phyloP scores from a whole-genome alignment of 2,797 vertebrate genomes.

The Crocodylus rhombifer region DNA sequence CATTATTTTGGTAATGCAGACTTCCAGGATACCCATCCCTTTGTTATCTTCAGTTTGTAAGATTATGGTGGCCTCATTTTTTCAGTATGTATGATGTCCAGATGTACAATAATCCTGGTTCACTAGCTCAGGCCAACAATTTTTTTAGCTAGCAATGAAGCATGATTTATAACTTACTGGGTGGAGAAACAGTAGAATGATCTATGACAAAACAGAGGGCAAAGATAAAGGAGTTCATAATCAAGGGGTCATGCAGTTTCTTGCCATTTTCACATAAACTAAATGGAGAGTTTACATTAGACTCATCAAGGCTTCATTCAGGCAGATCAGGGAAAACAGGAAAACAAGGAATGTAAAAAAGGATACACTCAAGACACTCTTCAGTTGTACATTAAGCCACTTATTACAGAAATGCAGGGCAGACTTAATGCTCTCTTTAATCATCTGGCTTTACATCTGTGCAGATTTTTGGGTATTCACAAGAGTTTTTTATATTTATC shows the following conservation, averaged over 20 bases:
- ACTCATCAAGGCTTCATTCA: background rate
- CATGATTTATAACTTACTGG: background rate
- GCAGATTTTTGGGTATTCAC: constrained; percentile 46
- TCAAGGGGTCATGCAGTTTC: background rate
- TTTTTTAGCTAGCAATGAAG: background rate
- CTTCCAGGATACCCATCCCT: background rate
- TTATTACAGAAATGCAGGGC: constrained; percentile 21
- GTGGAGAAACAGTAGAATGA: background rate
- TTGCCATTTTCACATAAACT: background rate
- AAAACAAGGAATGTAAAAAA: constrained; percentile 3
- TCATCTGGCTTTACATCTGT: constrained; percentile 67
- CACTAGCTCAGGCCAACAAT: background rate
- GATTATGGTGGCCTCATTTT: background rate
- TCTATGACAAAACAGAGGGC: background rate
- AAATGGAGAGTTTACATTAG: background rate
- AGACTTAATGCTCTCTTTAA: background rate
- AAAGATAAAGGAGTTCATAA: background rate
- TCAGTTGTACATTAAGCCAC: constrained; percentile 13
- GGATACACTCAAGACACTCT: constrained; percentile 28
- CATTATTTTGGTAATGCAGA: background rate
- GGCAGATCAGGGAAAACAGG: background rate
- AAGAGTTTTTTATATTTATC: constrained; percentile 32
- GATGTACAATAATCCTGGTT: no score
- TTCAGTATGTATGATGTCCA: background rate
- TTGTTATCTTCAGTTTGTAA: background rate